Evolutionary conservation across 2,113 vertebrate species (phyloP), one percentile per base, ranked within the genome.

Genomic region (Myodes glareolus): DNA sequence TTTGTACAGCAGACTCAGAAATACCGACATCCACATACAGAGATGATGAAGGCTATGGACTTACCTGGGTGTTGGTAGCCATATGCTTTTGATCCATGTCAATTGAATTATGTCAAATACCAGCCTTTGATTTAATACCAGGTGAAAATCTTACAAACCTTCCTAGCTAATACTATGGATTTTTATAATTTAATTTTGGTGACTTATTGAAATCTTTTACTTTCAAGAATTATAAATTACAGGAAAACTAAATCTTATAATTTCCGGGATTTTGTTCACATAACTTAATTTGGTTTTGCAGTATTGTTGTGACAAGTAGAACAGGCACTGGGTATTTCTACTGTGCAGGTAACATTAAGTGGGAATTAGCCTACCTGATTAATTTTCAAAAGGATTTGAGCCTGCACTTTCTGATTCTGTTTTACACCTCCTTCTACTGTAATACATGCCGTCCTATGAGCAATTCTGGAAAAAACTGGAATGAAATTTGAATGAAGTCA

Each of bases 191-290:
- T 85, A 17, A 73, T 72, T 31, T 70, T 23, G 85, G 50, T 29
- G 23, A 39, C 65, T 95, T 91, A 52, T 61, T 88, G 47, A 91
- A 85, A 33, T 91, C 36, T 21, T 63, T 36, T 68, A 33, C 12
- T 93, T 94, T 89, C 3, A 88, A 91, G 33, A 96, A 81, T 42
- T 91, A 88, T 61, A 78, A 73, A 47, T 27, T 76, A 92, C 19
- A 78, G 11, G 88, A 42, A 77, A 91, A 90, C 19, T 50, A 87
- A 86, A 65, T 77, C 23, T 70, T 94, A 63, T 23, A 86, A 52
- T 94, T 92, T 92, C 45, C n/a, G 88, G 50, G 86, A 84, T 88
- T 72, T 25, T 39, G 76, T 88, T 81, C 42, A 13, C 47, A 76
- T 86, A 65, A 55, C 45, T 33, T 94, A 72, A 55, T 81, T 90